Conservation (phyloP, 2,113 vertebrate species). For the Perca flavescens region DNA sequence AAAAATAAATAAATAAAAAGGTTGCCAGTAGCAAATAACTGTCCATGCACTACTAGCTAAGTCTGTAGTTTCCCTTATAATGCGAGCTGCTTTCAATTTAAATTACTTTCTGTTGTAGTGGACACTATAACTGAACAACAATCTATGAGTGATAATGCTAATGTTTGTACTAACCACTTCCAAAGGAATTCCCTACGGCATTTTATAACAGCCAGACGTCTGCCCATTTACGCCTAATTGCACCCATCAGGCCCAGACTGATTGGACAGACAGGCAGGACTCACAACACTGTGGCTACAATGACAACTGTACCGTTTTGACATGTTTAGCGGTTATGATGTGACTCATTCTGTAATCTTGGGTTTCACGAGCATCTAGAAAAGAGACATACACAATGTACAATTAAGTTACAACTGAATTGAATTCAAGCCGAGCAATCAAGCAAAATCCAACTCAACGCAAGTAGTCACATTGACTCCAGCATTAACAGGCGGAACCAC, state of each 20-base stretch:
- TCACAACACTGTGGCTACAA: background rate
- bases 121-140: no score
- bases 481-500: no score
- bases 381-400: background rate
- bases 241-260: background rate
- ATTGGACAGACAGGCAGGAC: background rate
- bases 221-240: background rate
- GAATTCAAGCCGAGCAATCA: background rate
- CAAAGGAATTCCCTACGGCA: background rate
- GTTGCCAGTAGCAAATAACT: no score
- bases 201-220: background rate
- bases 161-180: background rate
- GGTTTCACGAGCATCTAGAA: slow-evolving; percentile 88
- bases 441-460: background rate
- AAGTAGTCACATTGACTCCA: background rate
- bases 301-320: slow-evolving; percentile 78
- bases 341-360: slow-evolving; percentile 87
- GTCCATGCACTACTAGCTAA: no score
- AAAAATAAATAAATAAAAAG: no score
- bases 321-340: slow-evolving; percentile 87
- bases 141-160: background rate
- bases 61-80: no score
- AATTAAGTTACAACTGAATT: background rate
- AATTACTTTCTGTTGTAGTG: no score
- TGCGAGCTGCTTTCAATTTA: no score